A percentile compares a stretch with the other conserved stretches of the same genome.
These are phyloP conservation scores for Bilobella aurantiaca DNA, from an alignment of 1,140 invertebrate species.

Conservation along the genomic window DNA sequence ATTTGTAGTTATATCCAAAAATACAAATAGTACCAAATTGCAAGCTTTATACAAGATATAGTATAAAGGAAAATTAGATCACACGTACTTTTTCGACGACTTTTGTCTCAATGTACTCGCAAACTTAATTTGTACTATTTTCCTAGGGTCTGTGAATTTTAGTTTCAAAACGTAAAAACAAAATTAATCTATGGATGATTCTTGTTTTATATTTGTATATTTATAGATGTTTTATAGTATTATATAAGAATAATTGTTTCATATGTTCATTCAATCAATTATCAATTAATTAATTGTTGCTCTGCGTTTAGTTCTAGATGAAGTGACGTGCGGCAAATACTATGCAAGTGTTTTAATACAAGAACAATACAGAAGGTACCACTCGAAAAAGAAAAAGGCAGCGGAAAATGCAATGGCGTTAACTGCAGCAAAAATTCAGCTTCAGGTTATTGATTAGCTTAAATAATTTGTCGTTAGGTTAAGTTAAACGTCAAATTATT, in stretches of 20 bases:
- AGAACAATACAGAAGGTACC: slow-evolving; percentile 97
- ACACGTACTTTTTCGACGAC: too few species aligned
- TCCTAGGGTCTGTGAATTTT: too few species aligned
- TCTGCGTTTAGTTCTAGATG: slow-evolving; percentile 69
- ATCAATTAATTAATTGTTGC: background rate
- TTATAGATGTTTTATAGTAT: too few species aligned
- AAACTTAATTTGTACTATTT: background rate
- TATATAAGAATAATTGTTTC: too few species aligned
- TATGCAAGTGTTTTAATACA: slow-evolving; percentile 99
- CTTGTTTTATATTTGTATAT: too few species aligned
- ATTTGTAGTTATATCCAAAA: too few species aligned
- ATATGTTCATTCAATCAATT: too few species aligned
- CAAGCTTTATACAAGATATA: too few species aligned
- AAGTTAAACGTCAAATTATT: background rate
- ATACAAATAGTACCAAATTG: too few species aligned
- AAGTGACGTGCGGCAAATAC: slow-evolving; percentile 99
- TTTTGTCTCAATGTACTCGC: background rate
- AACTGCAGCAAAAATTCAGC: background rate
- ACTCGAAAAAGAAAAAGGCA: slow-evolving; percentile 91
- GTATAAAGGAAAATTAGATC: too few species aligned
- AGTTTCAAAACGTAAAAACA: too few species aligned
- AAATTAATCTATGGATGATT: too few species aligned
- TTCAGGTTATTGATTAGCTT: background rate
- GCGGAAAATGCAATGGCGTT: slow-evolving; percentile 42
- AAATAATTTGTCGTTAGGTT: background rate